These are phyloP conservation scores for Cephus rjabovi DNA, from an alignment of 2,888 invertebrate species.

Conservation along the genomic window DNA sequence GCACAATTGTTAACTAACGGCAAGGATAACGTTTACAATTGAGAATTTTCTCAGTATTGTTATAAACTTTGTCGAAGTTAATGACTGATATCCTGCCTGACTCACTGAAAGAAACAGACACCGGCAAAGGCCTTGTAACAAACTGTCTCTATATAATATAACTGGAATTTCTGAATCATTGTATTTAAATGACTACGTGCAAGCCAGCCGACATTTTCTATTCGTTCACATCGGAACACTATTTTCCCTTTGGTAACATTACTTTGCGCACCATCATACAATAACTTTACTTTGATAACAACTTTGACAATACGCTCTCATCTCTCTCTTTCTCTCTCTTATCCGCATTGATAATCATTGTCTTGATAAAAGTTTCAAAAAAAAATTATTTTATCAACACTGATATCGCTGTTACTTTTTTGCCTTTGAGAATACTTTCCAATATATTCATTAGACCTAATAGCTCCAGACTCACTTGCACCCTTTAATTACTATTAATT, in stretches of 20 bases:
- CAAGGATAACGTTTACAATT: constrained; percentile 30
- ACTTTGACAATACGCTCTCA: not conserved
- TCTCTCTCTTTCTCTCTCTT: not conserved
- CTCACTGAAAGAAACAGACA: constrained; percentile 19
- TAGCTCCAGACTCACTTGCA: not conserved
- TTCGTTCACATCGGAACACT: not conserved
- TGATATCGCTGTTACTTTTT: not conserved
- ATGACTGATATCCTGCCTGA: constrained; percentile 61
- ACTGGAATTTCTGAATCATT: not conserved
- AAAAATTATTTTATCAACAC: not conserved
- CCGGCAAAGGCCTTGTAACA: not conserved
- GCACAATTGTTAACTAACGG: constrained; percentile 36
- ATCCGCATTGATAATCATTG: not conserved
- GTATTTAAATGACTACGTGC: not conserved
- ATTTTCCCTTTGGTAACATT: not conserved
- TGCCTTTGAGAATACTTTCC: not conserved
- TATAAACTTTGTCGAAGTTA: constrained; percentile 54
- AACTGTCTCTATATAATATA: not conserved
- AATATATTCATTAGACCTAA: not conserved
- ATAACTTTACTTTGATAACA: not conserved
- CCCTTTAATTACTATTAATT: not conserved
- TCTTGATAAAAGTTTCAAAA: too few species aligned
- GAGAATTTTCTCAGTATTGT: constrained; percentile 62
- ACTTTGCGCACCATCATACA: not conserved
- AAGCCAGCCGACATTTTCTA: not conserved